Evolutionary conservation across 2,797 vertebrate species (phyloP).

Genomic region (Chiloscyllium punctatum): DNA sequence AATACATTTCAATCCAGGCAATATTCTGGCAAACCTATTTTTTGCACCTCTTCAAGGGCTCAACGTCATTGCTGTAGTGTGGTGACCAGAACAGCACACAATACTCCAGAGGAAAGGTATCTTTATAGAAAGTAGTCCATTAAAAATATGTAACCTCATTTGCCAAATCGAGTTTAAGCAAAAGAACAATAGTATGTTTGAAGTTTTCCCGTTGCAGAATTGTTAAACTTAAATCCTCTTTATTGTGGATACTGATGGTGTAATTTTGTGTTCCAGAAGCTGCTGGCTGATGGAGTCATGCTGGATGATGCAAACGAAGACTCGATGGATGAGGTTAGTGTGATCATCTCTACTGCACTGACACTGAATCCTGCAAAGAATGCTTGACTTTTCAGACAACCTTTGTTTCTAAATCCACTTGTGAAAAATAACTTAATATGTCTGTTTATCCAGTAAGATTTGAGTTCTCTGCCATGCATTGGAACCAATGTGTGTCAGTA

Average conservation of each 20-base stretch:
- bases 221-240: not conserved
- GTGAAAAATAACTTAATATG: too few species aligned
- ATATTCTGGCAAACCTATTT: too few species aligned
- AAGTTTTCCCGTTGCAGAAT: not conserved
- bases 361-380: not conserved
- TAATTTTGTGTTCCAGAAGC: conserved; percentile 51
- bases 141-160: not conserved
- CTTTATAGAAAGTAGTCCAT: not conserved
- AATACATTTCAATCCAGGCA: too few species aligned
- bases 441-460: too few species aligned
- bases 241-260: not conserved
- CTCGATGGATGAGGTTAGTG: conserved; percentile 59
- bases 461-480: too few species aligned
- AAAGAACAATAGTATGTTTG: not conserved
- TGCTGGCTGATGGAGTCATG: conserved; percentile 60
- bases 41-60: too few species aligned
- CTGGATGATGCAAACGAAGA: conserved; percentile 60
- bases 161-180: not conserved
- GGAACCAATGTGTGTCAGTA: too few species aligned
- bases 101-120: not conserved
- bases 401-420: not conserved
- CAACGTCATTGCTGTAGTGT: too few species aligned
- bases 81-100: too few species aligned
- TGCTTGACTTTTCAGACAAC: not conserved
- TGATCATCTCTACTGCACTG: not conserved